Percentiles rank a stretch among this genome's conserved stretches.
Conservation (phyloP, 2,113 vertebrate species). For the Myodes glareolus region DNA sequence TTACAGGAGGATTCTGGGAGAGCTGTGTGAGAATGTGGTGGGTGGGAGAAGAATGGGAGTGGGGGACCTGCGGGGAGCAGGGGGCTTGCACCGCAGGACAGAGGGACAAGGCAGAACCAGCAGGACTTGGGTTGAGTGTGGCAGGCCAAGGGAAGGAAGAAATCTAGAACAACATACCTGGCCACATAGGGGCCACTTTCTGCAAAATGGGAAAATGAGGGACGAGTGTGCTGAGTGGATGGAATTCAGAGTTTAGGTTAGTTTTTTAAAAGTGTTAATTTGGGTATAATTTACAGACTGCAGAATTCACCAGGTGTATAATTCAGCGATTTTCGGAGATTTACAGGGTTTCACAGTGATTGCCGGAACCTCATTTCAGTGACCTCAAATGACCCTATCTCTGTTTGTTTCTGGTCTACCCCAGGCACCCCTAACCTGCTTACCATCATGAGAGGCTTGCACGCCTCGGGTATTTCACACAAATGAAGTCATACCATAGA, state of each 20-base stretch:
- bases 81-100: neutral
- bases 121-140: neutral
- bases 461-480: neutral
- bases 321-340: neutral
- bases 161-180: neutral
- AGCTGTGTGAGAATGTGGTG: neutral
- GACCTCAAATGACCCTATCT: neutral
- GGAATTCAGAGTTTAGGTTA: neutral
- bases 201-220: neutral
- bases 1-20: neutral
- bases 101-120: no score
- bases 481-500: accelerated
- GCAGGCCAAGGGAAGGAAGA: neutral
- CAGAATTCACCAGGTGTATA: neutral
- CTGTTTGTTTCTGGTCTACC: neutral
- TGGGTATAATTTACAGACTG: neutral
- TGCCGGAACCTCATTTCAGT: neutral
- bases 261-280: neutral
- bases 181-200: neutral
- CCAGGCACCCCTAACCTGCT: neutral
- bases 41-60: neutral
- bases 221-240: neutral
- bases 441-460: neutral
- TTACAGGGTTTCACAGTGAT: neutral
- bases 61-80: neutral